Base-by-base conservation (phyloP, 1,140 invertebrate species). In the Sarcophaga bullata region DNA sequence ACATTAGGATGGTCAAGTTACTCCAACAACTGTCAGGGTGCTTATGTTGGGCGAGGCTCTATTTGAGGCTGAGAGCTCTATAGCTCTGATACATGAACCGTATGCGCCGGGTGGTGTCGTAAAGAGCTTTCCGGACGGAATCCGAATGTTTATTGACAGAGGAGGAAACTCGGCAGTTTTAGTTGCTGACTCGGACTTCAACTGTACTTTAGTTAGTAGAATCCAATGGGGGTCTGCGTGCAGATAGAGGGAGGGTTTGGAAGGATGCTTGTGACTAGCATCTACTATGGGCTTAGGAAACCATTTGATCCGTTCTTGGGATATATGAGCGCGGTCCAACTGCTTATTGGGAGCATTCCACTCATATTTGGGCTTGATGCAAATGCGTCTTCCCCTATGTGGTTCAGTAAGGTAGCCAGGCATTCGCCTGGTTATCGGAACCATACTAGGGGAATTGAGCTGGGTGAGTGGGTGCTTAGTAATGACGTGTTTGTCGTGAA, bases 211-310 rank as follows among this genome's bases (percentile, higher is more conserved):
- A 3, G 49, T 78, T 17, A 46, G 75, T 9, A 4, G 13, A 3
- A 47, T 10, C 13, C 8, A 52, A 1, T 72, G 37, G 19, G 72
- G n/a, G 81, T 82, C 1, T 75, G 19, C 58, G 49, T 82, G 48
- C 15, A 9, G 11, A 13, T 82, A n/a, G 72, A 76, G 50, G 81
- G 73, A 8, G 8, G 5, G 7, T 82, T 82, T 76, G 81, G 81
- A 8, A 82, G 7, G 49, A 47, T 80, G 15, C 17, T 82, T 48
- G 37, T 84, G 13, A 62, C n/a, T 17, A 84, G 78, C 48, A 25
- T 83, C 6, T 82, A 83, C 25, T 83, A 78, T 62, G 80, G 73
- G 83, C 82, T 82, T 76, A 49, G 78, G 10, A 72, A 62, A 11
- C 52, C 62, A 9, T 49, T 84, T 8, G 83, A 72, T 8, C 81